Evolutionary conservation across 2,797 vertebrate species (phyloP), one percentile per base, ranked within the genome.

Genomic region (Eleutherodactylus coqui): DNA sequence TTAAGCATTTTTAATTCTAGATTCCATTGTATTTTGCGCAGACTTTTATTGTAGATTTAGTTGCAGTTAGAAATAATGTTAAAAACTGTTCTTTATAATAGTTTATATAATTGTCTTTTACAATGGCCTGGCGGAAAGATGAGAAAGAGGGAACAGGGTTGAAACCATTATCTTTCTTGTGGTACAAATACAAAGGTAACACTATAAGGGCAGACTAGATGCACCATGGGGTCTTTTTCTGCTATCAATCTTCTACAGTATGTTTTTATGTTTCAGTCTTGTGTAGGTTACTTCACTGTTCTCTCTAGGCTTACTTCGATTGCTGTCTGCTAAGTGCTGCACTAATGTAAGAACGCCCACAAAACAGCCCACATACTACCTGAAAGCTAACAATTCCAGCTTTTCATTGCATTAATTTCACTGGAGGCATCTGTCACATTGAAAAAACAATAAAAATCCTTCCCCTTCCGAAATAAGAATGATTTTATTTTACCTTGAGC

Each of bases 401-500:
- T 13, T 16, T 17, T 64, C 21, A 14, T 6, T 64, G 60, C 27
- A 32, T 62, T 62, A 5, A 32, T 62, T 64, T 64, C 5, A 69
- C 6, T 43, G 1, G 9, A 41, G 38, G 21, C 10, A n/a, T 70
- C 19, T 14, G 0, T 0, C 7, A 38, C 17, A 19, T 36, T 67
- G 29, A 3, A 62, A 16, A 80, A n/a, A 69, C 27, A 27, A 4
- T 43, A 69, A 67, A 81, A 51, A 49, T 69, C 21, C 58, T 80
- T 34, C n/a, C 32, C 41, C 29, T 51, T 19, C 21, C 5, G 38
- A 51, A 70, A 70, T 82, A 69, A 53, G 9, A 51, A 45, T 16
- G 6, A 53, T 75, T 75, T 83, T 73, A 43, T 43, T 83, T 83
- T 75, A 43, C 55, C 81, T 82, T 60, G 13, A 58, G 41, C 4